phyloP scores from a whole-genome alignment of 2,888 invertebrate species.

The Exephanes ischioxanthus region DNA sequence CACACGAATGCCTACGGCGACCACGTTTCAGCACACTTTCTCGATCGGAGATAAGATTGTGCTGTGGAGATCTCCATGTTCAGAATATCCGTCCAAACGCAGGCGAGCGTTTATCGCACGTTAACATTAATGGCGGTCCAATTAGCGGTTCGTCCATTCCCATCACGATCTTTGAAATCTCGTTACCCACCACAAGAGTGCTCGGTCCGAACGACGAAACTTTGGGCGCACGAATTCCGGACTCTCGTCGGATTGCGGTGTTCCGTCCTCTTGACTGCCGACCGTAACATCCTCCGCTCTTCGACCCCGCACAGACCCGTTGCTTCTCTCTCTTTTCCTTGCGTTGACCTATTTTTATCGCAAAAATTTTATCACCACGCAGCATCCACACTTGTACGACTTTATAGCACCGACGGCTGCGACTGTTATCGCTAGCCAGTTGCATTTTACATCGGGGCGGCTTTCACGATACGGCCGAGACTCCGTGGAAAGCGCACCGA shows the following conservation, averaged over 20 bases:
- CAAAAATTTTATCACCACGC: neutral
- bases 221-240: constrained; percentile 3
- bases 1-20: neutral
- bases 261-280: neutral
- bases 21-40: constrained; percentile 15
- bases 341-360: neutral
- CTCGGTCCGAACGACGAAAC: neutral
- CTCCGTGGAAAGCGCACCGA: constrained; percentile 4
- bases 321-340: neutral
- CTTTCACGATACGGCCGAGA: constrained; percentile 13
- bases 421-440: constrained; percentile 2
- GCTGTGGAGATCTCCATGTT: neutral
- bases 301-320: neutral
- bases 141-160: constrained; percentile 35
- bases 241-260: neutral
- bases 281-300: neutral
- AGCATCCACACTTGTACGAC: neutral
- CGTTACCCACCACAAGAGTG: constrained; percentile 14
- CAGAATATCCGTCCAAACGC: neutral
- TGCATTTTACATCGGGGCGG: neutral
- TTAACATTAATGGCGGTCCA: constrained; percentile 18
- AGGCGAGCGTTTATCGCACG: neutral
- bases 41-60: neutral
- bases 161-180: constrained; percentile 26
- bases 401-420: constrained; percentile 16